Conservation (phyloP, 2,113 vertebrate genomes). For the Gymnorhina tibicen region DNA sequence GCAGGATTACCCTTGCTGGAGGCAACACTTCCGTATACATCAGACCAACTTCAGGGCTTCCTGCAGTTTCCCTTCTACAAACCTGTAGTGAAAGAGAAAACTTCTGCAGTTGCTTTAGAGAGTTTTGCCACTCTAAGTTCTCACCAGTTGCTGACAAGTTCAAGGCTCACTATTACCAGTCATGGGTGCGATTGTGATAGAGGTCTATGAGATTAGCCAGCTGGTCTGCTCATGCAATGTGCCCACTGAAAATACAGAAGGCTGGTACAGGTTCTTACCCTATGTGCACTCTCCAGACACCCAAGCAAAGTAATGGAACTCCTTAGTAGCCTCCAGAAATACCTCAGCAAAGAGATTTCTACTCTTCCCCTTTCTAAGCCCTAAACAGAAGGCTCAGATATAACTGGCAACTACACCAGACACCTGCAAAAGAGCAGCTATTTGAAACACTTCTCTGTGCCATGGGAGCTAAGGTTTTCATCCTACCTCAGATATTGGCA, state of each 20-base stretch:
- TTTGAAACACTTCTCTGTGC: neutral
- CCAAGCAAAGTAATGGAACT: neutral
- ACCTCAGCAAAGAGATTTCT: neutral
- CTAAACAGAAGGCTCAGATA: neutral
- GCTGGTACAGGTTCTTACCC: neutral
- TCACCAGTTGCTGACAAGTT: neutral
- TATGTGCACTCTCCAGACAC: neutral
- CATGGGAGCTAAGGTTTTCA: neutral
- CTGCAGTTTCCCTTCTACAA: neutral
- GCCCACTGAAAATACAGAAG: neutral
- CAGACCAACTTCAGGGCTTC: neutral
- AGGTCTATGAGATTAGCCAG: neutral
- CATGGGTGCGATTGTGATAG: neutral
- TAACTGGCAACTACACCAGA: neutral
- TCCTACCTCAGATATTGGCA: neutral
- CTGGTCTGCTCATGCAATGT: neutral
- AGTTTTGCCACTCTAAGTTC: neutral
- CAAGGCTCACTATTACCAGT: neutral
- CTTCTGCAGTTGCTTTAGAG: neutral
- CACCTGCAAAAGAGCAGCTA: neutral
- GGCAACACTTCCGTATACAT: neutral
- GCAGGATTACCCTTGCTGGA: neutral
- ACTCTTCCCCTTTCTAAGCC: neutral
- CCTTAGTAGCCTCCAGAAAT: neutral
- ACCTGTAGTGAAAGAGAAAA: neutral